Percentiles rank a stretch among this genome's conserved stretches.
These are phyloP conservation scores for Peribatodes rhomboidaria DNA, from an alignment of 2,888 invertebrate genomes.

Conservation along the genomic window DNA sequence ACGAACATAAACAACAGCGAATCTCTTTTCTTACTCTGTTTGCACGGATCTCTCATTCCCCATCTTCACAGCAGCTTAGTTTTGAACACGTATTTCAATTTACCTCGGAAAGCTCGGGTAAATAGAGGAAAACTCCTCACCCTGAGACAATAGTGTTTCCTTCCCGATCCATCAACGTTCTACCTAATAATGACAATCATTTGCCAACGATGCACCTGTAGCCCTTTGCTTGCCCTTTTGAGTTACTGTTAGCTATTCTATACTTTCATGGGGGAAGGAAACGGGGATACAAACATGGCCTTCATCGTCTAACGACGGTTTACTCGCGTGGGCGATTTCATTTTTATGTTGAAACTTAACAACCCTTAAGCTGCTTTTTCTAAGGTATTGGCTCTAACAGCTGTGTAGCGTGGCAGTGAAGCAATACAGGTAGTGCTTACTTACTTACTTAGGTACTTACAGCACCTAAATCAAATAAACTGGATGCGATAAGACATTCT, in stretches of 20 bases:
- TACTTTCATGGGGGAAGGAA: slow-evolving; percentile 7
- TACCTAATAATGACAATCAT: slow-evolving; percentile 61
- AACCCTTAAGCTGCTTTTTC: no score
- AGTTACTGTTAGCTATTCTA: slow-evolving; percentile 19
- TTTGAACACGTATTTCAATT: slow-evolving; percentile 2
- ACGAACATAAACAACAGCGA: not conserved
- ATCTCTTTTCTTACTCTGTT: not conserved
- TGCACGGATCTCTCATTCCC: not conserved
- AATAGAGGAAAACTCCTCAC: slow-evolving; percentile 31
- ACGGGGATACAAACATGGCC: not conserved
- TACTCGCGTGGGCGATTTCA: no score
- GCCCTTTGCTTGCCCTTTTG: slow-evolving; percentile 32
- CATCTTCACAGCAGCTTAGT: not conserved
- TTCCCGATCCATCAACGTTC: slow-evolving; percentile 59
- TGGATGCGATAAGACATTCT: no score
- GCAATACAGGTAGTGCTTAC: no score
- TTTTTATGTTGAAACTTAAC: no score
- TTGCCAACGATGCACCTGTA: slow-evolving; percentile 57
- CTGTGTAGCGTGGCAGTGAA: no score
- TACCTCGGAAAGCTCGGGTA: slow-evolving; percentile 3
- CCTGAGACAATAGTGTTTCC: slow-evolving; percentile 33
- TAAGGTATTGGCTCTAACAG: no score
- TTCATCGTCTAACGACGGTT: no score
- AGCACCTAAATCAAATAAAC: no score
- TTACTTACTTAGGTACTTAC: no score